Conservation (phyloP, 2,113 vertebrate species). For the Callorhinus ursinus region DNA sequence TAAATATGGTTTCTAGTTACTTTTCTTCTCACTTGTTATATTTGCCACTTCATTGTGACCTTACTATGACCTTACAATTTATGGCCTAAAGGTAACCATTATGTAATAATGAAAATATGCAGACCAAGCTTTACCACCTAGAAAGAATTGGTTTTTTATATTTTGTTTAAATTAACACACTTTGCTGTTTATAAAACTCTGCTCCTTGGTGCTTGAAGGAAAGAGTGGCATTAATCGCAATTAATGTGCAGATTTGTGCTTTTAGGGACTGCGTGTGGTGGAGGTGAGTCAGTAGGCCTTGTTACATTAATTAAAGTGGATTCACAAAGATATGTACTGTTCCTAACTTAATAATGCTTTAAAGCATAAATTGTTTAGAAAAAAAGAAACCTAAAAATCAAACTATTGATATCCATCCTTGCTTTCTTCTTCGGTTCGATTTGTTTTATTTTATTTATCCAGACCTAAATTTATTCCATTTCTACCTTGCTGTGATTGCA, state of each 20-base stretch:
- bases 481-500: neutral
- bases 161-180: conserved; percentile 83
- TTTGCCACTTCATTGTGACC: conserved; percentile 80
- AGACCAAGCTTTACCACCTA: conserved; percentile 81
- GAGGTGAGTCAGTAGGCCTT: conserved; percentile 8
- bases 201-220: conserved; percentile 61
- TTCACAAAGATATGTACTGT: neutral
- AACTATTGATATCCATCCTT: conserved; percentile 13
- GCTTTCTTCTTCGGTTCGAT: conserved; percentile 32
- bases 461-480: neutral
- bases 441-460: conserved; percentile 46
- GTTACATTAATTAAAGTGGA: conserved; percentile 53
- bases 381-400: neutral
- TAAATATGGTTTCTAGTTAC: conserved; percentile 64
- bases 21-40: conserved; percentile 74
- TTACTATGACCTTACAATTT: conserved; percentile 82
- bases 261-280: neutral
- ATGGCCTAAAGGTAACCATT: conserved; percentile 85
- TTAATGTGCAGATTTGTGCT: conserved; percentile 45
- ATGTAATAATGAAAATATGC: conserved; percentile 86
- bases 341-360: conserved; percentile 36
- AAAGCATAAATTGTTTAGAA: neutral
- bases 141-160: conserved; percentile 78
- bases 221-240: neutral
- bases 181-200: conserved; percentile 81